A percentile compares a stretch with the other conserved stretches of the same genome.
phyloP scores from a whole-genome alignment of 2,888 invertebrate genomes.

The Metallyticus violacea region DNA sequence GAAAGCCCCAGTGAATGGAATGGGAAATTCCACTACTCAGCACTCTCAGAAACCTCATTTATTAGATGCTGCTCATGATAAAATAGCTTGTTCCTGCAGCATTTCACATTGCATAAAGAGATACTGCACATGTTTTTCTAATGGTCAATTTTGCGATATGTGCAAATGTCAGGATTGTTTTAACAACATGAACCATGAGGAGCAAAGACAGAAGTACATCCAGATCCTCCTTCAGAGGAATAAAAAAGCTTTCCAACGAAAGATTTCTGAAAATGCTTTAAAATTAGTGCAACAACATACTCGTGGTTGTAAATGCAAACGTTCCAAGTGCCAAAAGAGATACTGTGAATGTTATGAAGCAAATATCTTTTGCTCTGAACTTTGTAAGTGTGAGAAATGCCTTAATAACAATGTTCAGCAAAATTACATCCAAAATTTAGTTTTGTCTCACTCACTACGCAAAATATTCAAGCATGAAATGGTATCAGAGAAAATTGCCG shows the following conservation, averaged over 20 bases:
- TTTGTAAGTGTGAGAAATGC: neutral
- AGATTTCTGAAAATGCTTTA: neutral
- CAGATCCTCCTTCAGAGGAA: neutral
- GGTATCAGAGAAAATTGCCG: neutral
- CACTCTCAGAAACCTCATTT: too few species aligned
- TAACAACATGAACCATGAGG: neutral
- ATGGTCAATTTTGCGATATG: neutral
- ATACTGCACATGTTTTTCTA: neutral
- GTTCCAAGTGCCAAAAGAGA: neutral
- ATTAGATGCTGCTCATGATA: too few species aligned
- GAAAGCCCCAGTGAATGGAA: too few species aligned
- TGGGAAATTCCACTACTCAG: too few species aligned
- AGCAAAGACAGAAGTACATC: neutral
- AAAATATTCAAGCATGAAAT: too few species aligned
- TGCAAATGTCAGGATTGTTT: neutral
- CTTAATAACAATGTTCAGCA: neutral
- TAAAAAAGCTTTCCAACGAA: neutral
- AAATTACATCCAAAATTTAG: too few species aligned
- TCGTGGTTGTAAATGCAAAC: too few species aligned
- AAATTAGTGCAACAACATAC: too few species aligned
- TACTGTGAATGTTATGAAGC: neutral
- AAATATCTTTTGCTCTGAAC: neutral
- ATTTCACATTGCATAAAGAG: neutral
- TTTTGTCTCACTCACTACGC: too few species aligned
- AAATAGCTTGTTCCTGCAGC: neutral